Evolutionary conservation across 2,113 vertebrate species (phyloP).

Genomic region (Nerophis ophidion): DNA sequence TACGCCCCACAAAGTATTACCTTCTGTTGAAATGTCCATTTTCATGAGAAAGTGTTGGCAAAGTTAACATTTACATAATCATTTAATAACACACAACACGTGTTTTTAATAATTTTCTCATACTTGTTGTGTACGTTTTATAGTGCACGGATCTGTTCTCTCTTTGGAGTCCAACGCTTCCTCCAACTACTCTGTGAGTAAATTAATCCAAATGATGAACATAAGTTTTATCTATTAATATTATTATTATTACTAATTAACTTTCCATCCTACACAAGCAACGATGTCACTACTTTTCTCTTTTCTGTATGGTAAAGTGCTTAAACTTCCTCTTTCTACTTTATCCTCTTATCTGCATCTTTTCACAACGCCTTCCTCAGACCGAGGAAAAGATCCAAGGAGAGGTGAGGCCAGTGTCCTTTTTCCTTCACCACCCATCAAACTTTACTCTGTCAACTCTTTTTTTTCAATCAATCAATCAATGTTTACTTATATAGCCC

Average conservation of each 20-base stretch:
- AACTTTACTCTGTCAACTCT: no score
- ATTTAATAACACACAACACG: no score
- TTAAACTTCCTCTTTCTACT: neutral
- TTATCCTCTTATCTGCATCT: constrained; percentile 48
- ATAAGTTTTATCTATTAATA: no score
- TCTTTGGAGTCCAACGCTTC: constrained; percentile 96
- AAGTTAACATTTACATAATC: neutral
- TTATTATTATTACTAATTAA: no score
- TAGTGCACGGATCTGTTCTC: constrained; percentile 94
- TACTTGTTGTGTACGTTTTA: constrained; percentile 41
- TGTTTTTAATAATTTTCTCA: neutral
- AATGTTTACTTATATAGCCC: no score
- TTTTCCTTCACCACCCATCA: neutral
- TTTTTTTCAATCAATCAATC: no score
- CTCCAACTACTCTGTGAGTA: constrained; percentile 93
- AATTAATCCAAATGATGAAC: neutral
- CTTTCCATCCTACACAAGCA: neutral
- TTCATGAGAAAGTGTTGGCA: neutral
- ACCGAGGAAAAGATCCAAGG: constrained; percentile 98
- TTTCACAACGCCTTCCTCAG: constrained; percentile 72
- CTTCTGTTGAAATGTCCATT: constrained; percentile 21
- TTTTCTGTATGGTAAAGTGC: constrained; percentile 1
- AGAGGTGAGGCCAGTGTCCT: constrained; percentile 78
- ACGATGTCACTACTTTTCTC: neutral
- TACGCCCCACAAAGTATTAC: constrained; percentile 60